A percentile compares a stretch with the other conserved stretches of the same genome.
These are phyloP conservation scores for Blera fallax DNA, from an alignment of 2,888 invertebrate species.

Conservation along the genomic window DNA sequence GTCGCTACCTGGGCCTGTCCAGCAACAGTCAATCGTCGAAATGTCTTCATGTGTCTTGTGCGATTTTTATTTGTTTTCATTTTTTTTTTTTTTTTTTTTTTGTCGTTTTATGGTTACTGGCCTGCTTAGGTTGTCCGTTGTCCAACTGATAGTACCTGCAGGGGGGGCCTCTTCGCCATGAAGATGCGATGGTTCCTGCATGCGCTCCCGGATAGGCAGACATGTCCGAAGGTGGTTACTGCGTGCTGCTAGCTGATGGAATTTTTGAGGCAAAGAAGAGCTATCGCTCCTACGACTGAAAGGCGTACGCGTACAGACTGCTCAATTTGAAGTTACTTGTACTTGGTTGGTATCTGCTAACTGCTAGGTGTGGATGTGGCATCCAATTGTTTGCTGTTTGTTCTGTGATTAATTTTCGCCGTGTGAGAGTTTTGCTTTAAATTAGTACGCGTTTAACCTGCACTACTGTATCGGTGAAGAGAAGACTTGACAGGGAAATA, in stretches of 20 bases:
- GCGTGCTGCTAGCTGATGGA: conserved; percentile 63
- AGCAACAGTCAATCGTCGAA: conserved; percentile 69
- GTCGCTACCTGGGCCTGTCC: conserved; percentile 35
- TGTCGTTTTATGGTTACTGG: conserved; percentile 51
- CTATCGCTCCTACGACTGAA: conserved; percentile 69
- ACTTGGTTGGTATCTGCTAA: conserved; percentile 21
- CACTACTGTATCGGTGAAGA: conserved; percentile 5
- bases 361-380: conserved; percentile 64
- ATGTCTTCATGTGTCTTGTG: conserved; percentile 72
- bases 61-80: conserved; percentile 69
- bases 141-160: conserved; percentile 30
- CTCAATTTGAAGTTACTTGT: conserved; percentile 45
- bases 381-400: conserved; percentile 64
- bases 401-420: conserved; percentile 72
- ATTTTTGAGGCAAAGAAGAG: conserved; percentile 62
- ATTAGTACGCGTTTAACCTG: conserved; percentile 69
- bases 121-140: conserved; percentile 66
- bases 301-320: conserved; percentile 66
- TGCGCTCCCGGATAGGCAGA: conserved; percentile 72
- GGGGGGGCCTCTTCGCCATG: conserved; percentile 26
- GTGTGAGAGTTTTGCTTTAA: conserved; percentile 64
- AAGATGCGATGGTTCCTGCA: conserved; percentile 61
- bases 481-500: conserved; percentile 15
- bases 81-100: conserved; percentile 18
- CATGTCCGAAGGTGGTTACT: conserved; percentile 72